phyloP scores from a whole-genome alignment of 2,888 invertebrate genomes.

The Trichogramma evanescens region DNA sequence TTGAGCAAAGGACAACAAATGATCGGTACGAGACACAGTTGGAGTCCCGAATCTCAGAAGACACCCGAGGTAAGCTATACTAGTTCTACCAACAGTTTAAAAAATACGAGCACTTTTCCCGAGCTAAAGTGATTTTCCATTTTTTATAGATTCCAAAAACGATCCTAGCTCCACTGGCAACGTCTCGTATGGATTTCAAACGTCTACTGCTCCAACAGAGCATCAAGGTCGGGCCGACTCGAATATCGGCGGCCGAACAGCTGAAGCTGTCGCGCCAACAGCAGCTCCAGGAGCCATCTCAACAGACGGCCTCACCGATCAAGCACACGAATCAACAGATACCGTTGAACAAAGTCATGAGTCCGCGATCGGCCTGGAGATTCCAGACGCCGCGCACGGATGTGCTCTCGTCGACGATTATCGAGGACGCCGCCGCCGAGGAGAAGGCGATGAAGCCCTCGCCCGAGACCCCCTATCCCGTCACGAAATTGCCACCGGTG shows the following conservation, averaged over 20 bases:
- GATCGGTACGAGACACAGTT: conserved; percentile 54
- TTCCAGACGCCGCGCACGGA: conserved; percentile 72
- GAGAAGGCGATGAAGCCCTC: conserved; percentile 52
- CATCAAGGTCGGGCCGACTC: conserved; percentile 58
- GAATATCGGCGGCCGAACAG: conserved; percentile 73
- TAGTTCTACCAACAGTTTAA: background rate
- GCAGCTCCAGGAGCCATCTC: conserved; percentile 37
- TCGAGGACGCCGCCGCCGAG: conserved; percentile 77
- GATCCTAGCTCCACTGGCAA: conserved; percentile 57
- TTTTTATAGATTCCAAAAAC: conserved; percentile 33
- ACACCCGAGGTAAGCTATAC: conserved; percentile 29
- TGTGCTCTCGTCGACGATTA: conserved; percentile 78
- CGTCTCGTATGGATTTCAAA: conserved; percentile 78
- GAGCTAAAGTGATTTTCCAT: background rate
- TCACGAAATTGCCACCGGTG: conserved; percentile 23
- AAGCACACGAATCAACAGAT: conserved; percentile 31
- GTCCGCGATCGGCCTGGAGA: conserved; percentile 66
- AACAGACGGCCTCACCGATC: conserved; percentile 52
- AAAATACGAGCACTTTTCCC: background rate
- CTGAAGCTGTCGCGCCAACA: conserved; percentile 61
- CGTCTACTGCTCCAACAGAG: conserved; percentile 71
- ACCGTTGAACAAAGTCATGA: conserved; percentile 54
- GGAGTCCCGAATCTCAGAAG: conserved; percentile 53
- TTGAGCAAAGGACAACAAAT: conserved; percentile 46
- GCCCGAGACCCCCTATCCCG: conserved; percentile 32